Evolutionary conservation across 2,888 invertebrate species (phyloP), one percentile per base, ranked within the genome.

Genomic region (Pardosa pseudoannulata): DNA sequence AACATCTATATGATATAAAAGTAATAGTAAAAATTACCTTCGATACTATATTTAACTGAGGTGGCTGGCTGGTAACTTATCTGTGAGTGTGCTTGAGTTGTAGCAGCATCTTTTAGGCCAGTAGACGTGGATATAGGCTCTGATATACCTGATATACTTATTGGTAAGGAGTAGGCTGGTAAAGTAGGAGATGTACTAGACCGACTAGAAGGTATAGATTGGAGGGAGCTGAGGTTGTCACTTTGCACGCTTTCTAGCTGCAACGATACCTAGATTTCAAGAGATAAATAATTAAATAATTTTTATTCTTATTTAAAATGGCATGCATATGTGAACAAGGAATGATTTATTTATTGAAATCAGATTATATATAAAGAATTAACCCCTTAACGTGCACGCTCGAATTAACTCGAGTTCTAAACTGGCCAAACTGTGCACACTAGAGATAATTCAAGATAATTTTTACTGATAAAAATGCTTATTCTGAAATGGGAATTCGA

Each of bases 31-130:
- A 32, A 67, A 72, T 3, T 85, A 85, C 83, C 83, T 78, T 85
- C 83, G 71, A 78, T 78, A 67, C 83, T 85, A 68, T 85, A 85
- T 73, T 79, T 85, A 1, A 78, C 73, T 23, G 73, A 73, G 28
- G 83, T 78, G 19, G 62, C 13, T 16, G 78, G 78, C 29, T 76
- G 82, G 39, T 76, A 83, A 65, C n/a, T 39, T 27, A 29, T 23
- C 36, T 74, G 81, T 13, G 70, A 36, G 29, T 70, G 74, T 32
- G 74, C 19, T 50, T 46, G 50, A 19, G 28, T 5, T 71, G 32
- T 11, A 6, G 31, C 16, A 32, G 32, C 7, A 16, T 76, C 82
- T 50, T 71, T 71, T 28, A 65, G 64, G 13, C 65, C 9, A 7
- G 71, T 65, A 19, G 56, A 27, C 11, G 41, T 16, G 23, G 39